These are phyloP conservation scores for Cephus spinipes DNA, from an alignment of 2,888 invertebrate genomes.

Conservation along the genomic window DNA sequence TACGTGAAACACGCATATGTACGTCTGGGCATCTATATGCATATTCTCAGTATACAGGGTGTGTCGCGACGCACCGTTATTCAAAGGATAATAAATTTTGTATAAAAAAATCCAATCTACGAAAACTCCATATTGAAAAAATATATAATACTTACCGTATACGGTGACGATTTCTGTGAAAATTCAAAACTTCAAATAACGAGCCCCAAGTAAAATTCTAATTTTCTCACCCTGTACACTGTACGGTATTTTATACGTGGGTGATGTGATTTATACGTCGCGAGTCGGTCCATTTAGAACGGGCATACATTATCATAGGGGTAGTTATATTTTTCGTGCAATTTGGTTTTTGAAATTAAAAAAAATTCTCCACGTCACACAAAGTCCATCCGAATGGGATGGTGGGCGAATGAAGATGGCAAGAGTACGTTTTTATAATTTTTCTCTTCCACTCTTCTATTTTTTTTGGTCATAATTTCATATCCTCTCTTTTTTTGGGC, in stretches of 20 bases:
- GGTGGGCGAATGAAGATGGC: neutral
- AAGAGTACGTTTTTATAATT: neutral
- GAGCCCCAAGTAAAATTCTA: neutral
- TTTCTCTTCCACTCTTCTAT: neutral
- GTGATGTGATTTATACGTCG: neutral
- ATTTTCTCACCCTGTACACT: neutral
- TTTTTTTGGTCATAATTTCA: constrained; percentile 9
- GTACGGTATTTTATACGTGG: neutral
- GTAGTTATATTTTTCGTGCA: neutral
- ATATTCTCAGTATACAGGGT: neutral
- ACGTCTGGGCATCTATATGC: neutral
- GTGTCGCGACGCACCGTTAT: neutral
- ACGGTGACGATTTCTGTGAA: neutral
- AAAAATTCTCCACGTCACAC: neutral
- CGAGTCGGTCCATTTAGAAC: neutral
- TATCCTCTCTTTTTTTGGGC: constrained; percentile 1
- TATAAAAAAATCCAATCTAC: neutral
- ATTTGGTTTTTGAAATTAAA: neutral
- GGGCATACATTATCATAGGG: neutral
- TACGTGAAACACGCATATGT: neutral
- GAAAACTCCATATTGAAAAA: neutral
- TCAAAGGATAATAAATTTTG: neutral
- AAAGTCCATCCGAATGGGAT: neutral
- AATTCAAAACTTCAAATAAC: neutral
- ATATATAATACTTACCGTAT: neutral